Percentiles rank a stretch among this genome's conserved stretches.
These are phyloP conservation scores for Acestrorhynchus altus DNA, from an alignment of 2,797 vertebrate genomes.

Conservation along the genomic window DNA sequence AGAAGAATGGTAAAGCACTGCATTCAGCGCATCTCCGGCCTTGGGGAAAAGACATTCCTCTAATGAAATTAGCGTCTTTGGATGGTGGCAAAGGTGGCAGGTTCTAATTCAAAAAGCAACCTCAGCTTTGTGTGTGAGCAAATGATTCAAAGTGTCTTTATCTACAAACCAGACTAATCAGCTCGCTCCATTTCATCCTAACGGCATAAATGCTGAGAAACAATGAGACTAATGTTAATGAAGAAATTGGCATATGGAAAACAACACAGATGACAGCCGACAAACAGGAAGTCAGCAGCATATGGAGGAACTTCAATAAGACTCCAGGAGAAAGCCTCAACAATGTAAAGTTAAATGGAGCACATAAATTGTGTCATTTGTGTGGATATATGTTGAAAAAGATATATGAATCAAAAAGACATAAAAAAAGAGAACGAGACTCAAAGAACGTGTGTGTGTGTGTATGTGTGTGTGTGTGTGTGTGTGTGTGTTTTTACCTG, in stretches of 20 bases:
- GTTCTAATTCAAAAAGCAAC: neutral
- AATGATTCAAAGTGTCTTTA: slow-evolving; percentile 10
- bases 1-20: slow-evolving; percentile 34
- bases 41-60: slow-evolving; percentile 41
- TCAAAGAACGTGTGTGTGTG: too few species aligned
- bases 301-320: neutral
- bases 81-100: neutral
- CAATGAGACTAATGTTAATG: neutral
- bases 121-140: neutral
- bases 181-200: slow-evolving; percentile 14
- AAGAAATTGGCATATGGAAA: neutral
- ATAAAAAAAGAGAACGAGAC: neutral
- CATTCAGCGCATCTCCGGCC: slow-evolving; percentile 39
- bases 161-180: slow-evolving; percentile 15
- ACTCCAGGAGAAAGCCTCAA: neutral
- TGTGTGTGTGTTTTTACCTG: slow-evolving; percentile 81
- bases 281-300: neutral
- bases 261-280: neutral
- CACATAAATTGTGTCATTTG: neutral
- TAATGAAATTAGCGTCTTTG: slow-evolving; percentile 49
- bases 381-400: neutral
- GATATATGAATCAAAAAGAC: neutral
- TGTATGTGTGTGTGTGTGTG: neutral
- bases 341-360: neutral
- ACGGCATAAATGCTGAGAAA: neutral